Base-by-base conservation (phyloP, 2,888 invertebrate species). In the Colletes collaris region DNA sequence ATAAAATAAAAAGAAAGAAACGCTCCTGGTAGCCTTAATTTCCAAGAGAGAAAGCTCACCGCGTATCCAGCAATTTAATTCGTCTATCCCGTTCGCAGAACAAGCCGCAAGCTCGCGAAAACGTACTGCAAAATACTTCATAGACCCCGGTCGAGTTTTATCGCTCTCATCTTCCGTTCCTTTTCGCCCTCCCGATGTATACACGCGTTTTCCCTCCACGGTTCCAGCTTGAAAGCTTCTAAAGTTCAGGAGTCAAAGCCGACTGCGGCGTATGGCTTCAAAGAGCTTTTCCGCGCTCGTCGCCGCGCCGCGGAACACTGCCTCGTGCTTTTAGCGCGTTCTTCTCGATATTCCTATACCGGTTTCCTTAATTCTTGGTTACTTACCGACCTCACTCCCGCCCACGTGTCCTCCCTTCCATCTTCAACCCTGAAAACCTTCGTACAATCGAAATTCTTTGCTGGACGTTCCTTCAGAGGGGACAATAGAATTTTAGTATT, bases 161-260 rank as follows among this genome's bases (percentile, higher is more conserved):
- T 71, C 66, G 52, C 37, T n/a, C 55, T 49, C 70, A 8, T 64
- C 60, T 46, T 49, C 10, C 58, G 5, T 40, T 37, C 56, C 58
- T 59, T 50, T 35, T 53, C 19, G 50, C 49, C 27, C 58, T 65
- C 55, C 60, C 46, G 49, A 27, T 50, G 40, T 63, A n/a, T 37
- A 35, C 16, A 27, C 19, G 16, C 19, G 40, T 50, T 7, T 40
- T 49, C 10, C 37, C 65, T 46, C 27, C 4, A 19, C 11, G 11
- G 11, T 35, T 56, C 55, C 49, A 62, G 70, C 63, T 71, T 79
- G 77, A 84, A 82, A 86, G 83, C 86, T 83, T 86, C 83, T 84
- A 86, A 86, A 86, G 86, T 86, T 86, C 86, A 86, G 75, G 58
- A 86, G 84, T 86, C 84, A 86, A 86, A 86, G 83, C 84, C 79